Evolutionary conservation across 2,113 vertebrate species (phyloP), one percentile per base, ranked within the genome.

Genomic region (Sorex araneus): DNA sequence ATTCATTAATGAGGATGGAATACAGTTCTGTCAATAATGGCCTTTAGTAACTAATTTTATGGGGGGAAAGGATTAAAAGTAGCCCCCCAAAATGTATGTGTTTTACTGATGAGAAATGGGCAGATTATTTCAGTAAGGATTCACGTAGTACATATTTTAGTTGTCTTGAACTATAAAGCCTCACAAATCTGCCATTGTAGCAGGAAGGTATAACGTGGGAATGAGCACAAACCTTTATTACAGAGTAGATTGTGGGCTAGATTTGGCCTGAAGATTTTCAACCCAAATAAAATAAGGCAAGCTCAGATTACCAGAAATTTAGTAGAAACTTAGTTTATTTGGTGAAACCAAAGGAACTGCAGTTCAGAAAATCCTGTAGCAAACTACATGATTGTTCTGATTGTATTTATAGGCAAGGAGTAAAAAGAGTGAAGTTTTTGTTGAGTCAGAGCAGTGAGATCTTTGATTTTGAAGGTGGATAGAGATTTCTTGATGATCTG

Each of bases 121-220:
- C 34, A 75, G 13, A n/a, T 13, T 80, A 6, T 74, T 87, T 83
- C 43, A 15, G 27, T 67, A 81, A 40, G 40, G 63, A 54, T 25
- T 27, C 45, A 69, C 40, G 50, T 30, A 91, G 36, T 93, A 89
- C 71, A 30, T 78, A 54, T 78, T 89, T 16, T 40, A 54, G 66
- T 54, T 32, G 54, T 60, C 25, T 28, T 28, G 40, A 64, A 27
- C 10, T 0, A 1, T 21, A 3, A 8, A 57, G 1, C 19, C 13
- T 87, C 69, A 74, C 28, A 80, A 1, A 47, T 57, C 60, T 78
- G 50, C 64, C 15, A 12, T 45, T 36, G 9, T 70, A 50, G 27
- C 34, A 6, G 5, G 4, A 34, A 64, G 57, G 34, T 34, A 57
- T 34, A 34, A 30, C 2, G 28, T 74, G 75, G 63, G 78, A 82